Evolutionary conservation across 2,888 invertebrate species (phyloP).

Genomic region (Meandrusa payeni): DNA sequence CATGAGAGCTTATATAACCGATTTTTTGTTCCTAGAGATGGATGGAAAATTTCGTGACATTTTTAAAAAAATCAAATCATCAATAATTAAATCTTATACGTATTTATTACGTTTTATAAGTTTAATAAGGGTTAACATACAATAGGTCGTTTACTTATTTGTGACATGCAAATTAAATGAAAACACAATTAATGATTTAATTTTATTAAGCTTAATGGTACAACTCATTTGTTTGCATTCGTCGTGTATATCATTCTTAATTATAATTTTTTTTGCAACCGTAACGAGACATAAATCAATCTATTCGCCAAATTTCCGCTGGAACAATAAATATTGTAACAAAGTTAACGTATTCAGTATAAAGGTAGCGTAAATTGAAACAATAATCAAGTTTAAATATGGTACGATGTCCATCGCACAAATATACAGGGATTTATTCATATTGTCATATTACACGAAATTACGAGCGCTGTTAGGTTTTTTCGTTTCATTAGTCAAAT

Average conservation of each 20-base stretch:
- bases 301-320: slow-evolving; percentile 6
- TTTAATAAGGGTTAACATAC: too few species aligned
- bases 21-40: too few species aligned
- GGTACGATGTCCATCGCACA: background rate
- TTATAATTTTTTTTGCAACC: background rate
- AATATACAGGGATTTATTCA: slow-evolving; percentile 6
- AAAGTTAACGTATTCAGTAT: slow-evolving; percentile 12
- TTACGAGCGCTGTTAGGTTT: slow-evolving; percentile 4
- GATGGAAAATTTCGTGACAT: too few species aligned
- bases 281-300: slow-evolving; percentile 9
- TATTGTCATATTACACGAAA: background rate
- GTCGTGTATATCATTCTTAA: background rate
- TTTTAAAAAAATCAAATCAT: too few species aligned
- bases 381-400: slow-evolving; percentile 14
- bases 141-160: too few species aligned
- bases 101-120: too few species aligned
- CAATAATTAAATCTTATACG: too few species aligned
- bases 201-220: too few species aligned
- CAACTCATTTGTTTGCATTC: background rate
- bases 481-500: background rate
- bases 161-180: too few species aligned
- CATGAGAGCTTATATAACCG: too few species aligned
- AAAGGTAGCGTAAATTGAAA: too few species aligned
- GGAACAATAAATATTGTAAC: slow-evolving; percentile 11
- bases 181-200: too few species aligned